phyloP scores from a whole-genome alignment of 2,113 vertebrate species.

The Corynorhinus townsendii region DNA sequence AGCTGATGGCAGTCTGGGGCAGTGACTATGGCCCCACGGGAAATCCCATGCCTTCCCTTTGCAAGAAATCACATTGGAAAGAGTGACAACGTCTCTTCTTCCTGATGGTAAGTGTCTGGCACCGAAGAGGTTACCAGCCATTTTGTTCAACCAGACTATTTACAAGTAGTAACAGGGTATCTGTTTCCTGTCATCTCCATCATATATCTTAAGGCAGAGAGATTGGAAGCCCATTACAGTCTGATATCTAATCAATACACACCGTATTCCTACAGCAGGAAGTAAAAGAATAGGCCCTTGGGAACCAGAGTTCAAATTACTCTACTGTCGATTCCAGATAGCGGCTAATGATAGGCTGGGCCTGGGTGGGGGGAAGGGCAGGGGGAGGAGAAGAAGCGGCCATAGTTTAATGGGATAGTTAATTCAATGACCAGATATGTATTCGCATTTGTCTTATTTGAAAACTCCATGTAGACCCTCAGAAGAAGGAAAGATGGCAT shows the following conservation, averaged over 20 bases:
- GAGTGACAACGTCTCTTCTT: slow-evolving; percentile 38
- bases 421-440: slow-evolving; percentile 70
- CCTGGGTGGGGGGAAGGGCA: slow-evolving; percentile 69
- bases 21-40: slow-evolving; percentile 33
- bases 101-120: slow-evolving; percentile 67
- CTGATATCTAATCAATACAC: slow-evolving; percentile 97
- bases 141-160: slow-evolving; percentile 90
- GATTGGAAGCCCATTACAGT: slow-evolving; percentile 94
- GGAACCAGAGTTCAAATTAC: slow-evolving; percentile 96
- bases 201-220: slow-evolving; percentile 91
- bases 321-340: slow-evolving; percentile 91
- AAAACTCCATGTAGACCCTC: slow-evolving; percentile 45
- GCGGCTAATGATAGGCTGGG: slow-evolving; percentile 91
- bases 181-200: slow-evolving; percentile 93
- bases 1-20: not conserved
- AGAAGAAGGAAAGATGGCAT: not conserved
- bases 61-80: slow-evolving; percentile 31
- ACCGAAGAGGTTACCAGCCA: slow-evolving; percentile 87
- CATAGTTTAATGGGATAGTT: slow-evolving; percentile 72
- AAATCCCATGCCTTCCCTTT: not conserved
- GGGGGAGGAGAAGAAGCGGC: not conserved
- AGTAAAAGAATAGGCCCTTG: slow-evolving; percentile 94
- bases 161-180: slow-evolving; percentile 93
- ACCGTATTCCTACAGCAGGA: slow-evolving; percentile 95
- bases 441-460: slow-evolving; percentile 74